A percentile compares a stretch with the other conserved stretches of the same genome.
Evolutionary conservation across 92 coral and sea anemone species (phyloP).

Genomic region (Paragorgia papillata): DNA sequence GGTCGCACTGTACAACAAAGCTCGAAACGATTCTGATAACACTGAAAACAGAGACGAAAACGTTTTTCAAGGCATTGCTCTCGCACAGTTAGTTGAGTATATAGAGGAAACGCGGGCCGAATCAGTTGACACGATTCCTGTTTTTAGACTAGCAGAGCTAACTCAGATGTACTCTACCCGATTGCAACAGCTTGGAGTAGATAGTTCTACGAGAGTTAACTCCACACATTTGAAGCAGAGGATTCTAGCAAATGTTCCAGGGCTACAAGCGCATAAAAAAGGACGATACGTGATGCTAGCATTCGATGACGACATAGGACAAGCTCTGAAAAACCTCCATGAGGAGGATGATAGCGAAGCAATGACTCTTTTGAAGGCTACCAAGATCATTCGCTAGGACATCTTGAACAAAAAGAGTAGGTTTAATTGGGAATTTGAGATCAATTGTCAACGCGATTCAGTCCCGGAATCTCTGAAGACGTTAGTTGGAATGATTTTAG

Average conservation of each 20-base stretch:
- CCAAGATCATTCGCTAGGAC: constrained; percentile 60
- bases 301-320: constrained; percentile 52
- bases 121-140: constrained; percentile 33
- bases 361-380: constrained; percentile 44
- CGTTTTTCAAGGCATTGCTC: constrained; percentile 24
- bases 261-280: constrained; percentile 60
- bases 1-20: constrained; percentile 14
- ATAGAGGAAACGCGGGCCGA: constrained; percentile 43
- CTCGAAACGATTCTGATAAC: neutral
- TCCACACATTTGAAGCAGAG: constrained; percentile 60
- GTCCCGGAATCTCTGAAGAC: constrained; percentile 55
- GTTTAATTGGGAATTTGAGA: constrained; percentile 48
- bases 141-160: constrained; percentile 46
- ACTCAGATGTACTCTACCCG: constrained; percentile 41
- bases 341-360: constrained; percentile 62
- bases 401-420: constrained; percentile 31
- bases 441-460: constrained; percentile 50
- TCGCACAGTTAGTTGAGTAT: constrained; percentile 30
- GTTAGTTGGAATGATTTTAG: constrained; percentile 60
- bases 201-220: constrained; percentile 26
- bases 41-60: constrained; percentile 10
- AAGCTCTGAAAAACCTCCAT: constrained; percentile 32
- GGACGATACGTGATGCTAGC: constrained; percentile 56
- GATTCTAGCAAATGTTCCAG: constrained; percentile 55
- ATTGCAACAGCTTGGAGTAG: constrained; percentile 49